These are phyloP conservation scores for Fabriciana adippe DNA, from an alignment of 2,888 invertebrate genomes.

Conservation along the genomic window DNA sequence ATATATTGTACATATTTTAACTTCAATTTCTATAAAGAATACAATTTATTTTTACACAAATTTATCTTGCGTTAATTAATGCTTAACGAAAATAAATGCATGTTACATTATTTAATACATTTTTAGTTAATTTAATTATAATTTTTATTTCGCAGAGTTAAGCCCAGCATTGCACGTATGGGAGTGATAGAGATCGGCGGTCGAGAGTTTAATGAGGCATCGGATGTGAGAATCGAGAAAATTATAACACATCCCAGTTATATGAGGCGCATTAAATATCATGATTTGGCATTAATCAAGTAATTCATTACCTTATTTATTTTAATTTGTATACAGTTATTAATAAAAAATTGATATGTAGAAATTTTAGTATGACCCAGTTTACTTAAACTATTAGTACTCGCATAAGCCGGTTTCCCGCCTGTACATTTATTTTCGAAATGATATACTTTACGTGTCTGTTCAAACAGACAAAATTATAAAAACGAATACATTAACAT, in stretches of 20 bases:
- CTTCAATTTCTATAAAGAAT: neutral
- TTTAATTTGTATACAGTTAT: neutral
- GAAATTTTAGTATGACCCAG: no score
- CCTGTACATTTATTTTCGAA: no score
- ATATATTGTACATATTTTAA: no score
- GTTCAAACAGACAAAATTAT: no score
- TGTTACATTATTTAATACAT: neutral
- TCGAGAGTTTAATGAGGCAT: constrained; percentile 48
- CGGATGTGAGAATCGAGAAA: constrained; percentile 57
- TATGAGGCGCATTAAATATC: constrained; percentile 61
- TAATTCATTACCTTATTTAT: constrained; percentile 42
- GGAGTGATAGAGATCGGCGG: constrained; percentile 62
- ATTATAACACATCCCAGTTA: constrained; percentile 62
- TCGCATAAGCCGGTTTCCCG: no score
- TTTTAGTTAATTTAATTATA: neutral
- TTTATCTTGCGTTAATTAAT: no score
- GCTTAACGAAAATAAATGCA: no score
- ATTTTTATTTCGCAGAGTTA: constrained; percentile 51
- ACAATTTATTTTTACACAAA: no score
- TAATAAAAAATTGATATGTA: no score
- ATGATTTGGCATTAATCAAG: constrained; percentile 72
- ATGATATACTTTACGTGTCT: no score
- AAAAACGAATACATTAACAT: no score
- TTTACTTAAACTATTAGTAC: no score
- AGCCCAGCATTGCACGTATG: constrained; percentile 61